Base-by-base conservation (phyloP, 2,888 invertebrate species). In the Chrysolina americana region DNA sequence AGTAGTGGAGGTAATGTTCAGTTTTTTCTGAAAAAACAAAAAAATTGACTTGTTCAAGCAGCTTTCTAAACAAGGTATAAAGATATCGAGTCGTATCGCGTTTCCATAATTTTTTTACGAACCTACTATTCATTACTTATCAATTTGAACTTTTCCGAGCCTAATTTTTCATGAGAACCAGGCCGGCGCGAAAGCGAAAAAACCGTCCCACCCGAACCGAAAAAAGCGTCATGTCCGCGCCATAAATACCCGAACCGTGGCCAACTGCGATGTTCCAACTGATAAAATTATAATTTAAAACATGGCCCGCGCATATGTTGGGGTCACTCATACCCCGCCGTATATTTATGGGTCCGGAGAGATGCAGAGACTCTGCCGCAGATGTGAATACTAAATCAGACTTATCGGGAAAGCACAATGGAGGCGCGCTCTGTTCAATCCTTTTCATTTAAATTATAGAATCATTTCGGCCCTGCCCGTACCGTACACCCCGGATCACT, bases 321-420 rank as follows among this genome's bases (percentile, higher is more conserved):
- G 77, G 79, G 76, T 71, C 76, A 71, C 74, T 71, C 13, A 10
- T 41, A 11, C 71, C 28, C 65, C 69, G 68, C 71, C 73, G 68
- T 64, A 65, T 70, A 78, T 78, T 78, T 78, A 78, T 76, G 80
- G 77, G 74, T 74, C 79, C 81, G 76, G 76, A 68, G 80, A 78
- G 78, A 75, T 76, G 68, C 75, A 72, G 65, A 66, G 19, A 50
- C 41, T 68, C 63, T 63, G 63, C 71, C 78, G 70, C 81, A 80
- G 78, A 80, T 79, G 81, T 79, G 81, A 79, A 81, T 81, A 81
- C 80, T 79, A 80, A 81, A 81, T 81, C 81, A 79, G 81, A 81
- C 79, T 81, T 81, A 78, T 79, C 76, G 68, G 71, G 50, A 64
- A 72, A 73, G 73, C 75, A 75, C 76, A 76, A 75, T 72, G 75